These are phyloP conservation scores for Automeris io DNA, from an alignment of 2,888 invertebrate genomes.

Conservation along the genomic window DNA sequence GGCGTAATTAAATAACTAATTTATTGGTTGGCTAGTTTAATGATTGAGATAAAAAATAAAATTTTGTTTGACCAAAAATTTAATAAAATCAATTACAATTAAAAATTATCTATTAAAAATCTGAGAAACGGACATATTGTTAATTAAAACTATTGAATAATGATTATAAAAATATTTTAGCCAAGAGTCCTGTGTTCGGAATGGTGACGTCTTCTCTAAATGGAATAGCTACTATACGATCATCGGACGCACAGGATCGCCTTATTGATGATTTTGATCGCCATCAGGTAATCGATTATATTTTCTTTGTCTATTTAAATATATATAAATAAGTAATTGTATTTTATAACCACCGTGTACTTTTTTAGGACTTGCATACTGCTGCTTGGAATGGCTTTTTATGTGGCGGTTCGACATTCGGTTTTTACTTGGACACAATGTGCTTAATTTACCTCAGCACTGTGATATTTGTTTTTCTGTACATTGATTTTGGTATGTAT, in stretches of 20 bases:
- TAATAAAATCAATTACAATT: too few relatives aligned
- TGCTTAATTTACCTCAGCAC: conserved; percentile 79
- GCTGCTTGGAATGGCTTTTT: conserved; percentile 82
- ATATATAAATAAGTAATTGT: too few relatives aligned
- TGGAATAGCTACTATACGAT: conserved; percentile 86
- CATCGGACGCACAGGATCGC: conserved; percentile 79
- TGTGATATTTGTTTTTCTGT: conserved; percentile 81
- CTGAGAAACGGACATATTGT: too few relatives aligned
- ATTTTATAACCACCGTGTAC: neutral
- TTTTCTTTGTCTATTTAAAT: too few relatives aligned
- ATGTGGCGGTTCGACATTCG: conserved; percentile 79
- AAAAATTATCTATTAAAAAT: too few relatives aligned
- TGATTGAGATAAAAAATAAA: too few relatives aligned
- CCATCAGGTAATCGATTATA: conserved; percentile 56
- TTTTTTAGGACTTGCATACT: conserved; percentile 78
- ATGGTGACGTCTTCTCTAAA: conserved; percentile 85
- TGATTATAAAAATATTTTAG: conserved; percentile 52
- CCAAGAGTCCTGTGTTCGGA: conserved; percentile 87
- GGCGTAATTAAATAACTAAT: too few relatives aligned
- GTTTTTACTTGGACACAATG: conserved; percentile 80
- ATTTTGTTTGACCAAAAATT: too few relatives aligned
- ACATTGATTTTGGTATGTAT: conserved; percentile 59
- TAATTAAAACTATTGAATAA: too few relatives aligned
- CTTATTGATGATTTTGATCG: conserved; percentile 79
- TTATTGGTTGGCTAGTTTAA: too few relatives aligned